phyloP scores from a whole-genome alignment of 1,140 invertebrate species.

The Dufourea novaeangliae region DNA sequence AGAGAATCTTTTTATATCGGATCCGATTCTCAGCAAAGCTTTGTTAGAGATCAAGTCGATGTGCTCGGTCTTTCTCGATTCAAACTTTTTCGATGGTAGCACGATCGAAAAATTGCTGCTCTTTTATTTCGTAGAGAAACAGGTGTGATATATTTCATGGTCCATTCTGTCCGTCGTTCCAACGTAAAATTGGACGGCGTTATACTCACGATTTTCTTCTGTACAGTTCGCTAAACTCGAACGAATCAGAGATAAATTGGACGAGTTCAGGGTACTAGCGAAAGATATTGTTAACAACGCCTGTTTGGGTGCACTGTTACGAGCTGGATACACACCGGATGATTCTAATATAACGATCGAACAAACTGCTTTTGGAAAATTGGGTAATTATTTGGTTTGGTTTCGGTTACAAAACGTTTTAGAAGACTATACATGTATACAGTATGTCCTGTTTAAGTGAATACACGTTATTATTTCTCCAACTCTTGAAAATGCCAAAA shows the following conservation, averaged over 20 bases:
- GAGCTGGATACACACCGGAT: slow-evolving; percentile 87
- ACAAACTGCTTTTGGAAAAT: slow-evolving; percentile 72
- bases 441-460: no score
- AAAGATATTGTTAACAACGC: slow-evolving; percentile 86
- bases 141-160: slow-evolving; percentile 78
- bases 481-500: no score
- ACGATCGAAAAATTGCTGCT: slow-evolving; percentile 84
- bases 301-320: slow-evolving; percentile 87
- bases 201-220: background rate
- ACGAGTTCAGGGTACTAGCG: slow-evolving; percentile 84
- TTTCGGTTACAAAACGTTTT: no score
- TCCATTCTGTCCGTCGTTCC: background rate
- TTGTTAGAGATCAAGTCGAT: slow-evolving; percentile 87
- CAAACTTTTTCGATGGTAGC: slow-evolving; percentile 83
- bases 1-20: slow-evolving; percentile 88
- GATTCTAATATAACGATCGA: slow-evolving; percentile 82
- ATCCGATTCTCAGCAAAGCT: slow-evolving; percentile 86
- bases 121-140: slow-evolving; percentile 86
- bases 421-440: no score
- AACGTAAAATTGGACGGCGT: background rate
- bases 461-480: background rate
- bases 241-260: slow-evolving; percentile 81
- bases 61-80: slow-evolving; percentile 85
- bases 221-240: slow-evolving; percentile 77
- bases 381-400: slow-evolving; percentile 66